Evolutionary conservation across 2,113 vertebrate genomes (phyloP).

Genomic region (Oreochromis tanganicae): DNA sequence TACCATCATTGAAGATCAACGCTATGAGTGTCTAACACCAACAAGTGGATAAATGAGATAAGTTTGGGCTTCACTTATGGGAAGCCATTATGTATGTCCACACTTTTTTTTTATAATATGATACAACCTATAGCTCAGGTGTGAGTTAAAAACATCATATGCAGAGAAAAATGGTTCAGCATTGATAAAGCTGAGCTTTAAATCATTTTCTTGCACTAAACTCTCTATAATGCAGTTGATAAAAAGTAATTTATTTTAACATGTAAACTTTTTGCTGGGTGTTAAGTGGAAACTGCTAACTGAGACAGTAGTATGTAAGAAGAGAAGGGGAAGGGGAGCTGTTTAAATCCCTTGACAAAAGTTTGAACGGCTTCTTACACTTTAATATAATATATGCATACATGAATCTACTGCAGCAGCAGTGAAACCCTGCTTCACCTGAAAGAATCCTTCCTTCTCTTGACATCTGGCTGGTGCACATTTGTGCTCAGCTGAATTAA

Average conservation of each 20-base stretch:
- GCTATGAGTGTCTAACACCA: not conserved
- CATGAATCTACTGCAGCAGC: not conserved
- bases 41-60: not conserved
- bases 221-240: not conserved
- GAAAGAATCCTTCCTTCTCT: not conserved
- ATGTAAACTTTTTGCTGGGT: not conserved
- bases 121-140: not conserved
- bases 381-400: not conserved
- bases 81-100: not conserved
- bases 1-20: not conserved
- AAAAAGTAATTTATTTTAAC: not conserved
- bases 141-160: not conserved
- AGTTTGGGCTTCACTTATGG: not conserved
- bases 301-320: not conserved
- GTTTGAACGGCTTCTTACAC: not conserved
- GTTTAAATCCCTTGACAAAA: not conserved
- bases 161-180: not conserved
- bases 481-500: slow-evolving; percentile 17
- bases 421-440: not conserved
- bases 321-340: not conserved
- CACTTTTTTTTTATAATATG: not conserved
- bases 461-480: not conserved
- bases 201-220: not conserved
- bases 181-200: not conserved
- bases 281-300: not conserved